A percentile compares a stretch with the other conserved stretches of the same genome.
These are phyloP conservation scores for Anthoscopus minutus DNA, from an alignment of 2,113 vertebrate species.

Conservation along the genomic window DNA sequence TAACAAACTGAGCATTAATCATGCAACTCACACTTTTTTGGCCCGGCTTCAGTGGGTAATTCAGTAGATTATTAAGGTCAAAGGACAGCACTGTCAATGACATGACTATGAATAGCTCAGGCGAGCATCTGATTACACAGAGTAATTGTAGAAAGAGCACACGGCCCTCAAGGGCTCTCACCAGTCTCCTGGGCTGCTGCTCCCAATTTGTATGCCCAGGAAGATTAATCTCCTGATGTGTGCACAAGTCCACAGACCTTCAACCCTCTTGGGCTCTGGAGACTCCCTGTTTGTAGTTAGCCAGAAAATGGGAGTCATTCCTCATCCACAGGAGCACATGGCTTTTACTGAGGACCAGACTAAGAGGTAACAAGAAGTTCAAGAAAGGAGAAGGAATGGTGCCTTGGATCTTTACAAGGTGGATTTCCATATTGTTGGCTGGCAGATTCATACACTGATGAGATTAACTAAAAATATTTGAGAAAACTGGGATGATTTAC, in stretches of 20 bases:
- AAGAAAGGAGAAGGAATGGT: background rate
- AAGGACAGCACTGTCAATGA: constrained; percentile 42
- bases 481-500: background rate
- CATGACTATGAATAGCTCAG: constrained; percentile 58
- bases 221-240: constrained; percentile 15
- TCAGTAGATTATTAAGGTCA: constrained; percentile 72
- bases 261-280: background rate
- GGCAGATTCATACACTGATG: background rate
- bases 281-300: constrained; percentile 2
- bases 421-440: background rate
- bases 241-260: background rate
- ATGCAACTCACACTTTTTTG: constrained; percentile 31
- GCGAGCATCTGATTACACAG: constrained; percentile 43
- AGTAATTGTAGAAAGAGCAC: constrained; percentile 60
- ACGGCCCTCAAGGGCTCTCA: background rate
- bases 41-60: constrained; percentile 61
- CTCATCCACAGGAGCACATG: background rate
- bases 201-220: background rate
- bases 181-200: background rate
- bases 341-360: background rate
- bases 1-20: constrained; percentile 55
- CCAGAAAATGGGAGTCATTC: background rate
- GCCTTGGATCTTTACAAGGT: background rate
- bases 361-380: background rate
- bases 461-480: background rate